phyloP scores from a whole-genome alignment of 2,888 invertebrate species.

The Acleris emargana region DNA sequence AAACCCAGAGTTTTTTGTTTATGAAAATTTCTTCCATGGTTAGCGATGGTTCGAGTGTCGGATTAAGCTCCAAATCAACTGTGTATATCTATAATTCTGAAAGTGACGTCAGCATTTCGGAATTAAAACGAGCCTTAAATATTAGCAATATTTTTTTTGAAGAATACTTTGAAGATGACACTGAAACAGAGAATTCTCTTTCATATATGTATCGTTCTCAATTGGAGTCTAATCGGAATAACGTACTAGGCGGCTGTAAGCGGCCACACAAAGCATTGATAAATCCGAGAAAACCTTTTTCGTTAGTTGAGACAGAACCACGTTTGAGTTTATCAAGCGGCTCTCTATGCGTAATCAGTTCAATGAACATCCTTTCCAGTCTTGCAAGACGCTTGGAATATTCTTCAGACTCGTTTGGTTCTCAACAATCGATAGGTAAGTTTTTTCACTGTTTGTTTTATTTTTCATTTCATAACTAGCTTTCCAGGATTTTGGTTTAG shows the following conservation, averaged over 20 bases:
- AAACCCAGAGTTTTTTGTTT: not conserved
- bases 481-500: too few relatives aligned
- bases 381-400: conserved; percentile 1
- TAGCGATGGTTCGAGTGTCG: not conserved
- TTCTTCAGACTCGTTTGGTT: not conserved
- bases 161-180: not conserved
- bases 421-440: not conserved
- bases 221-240: not conserved
- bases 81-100: conserved; percentile 16
- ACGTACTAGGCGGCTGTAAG: not conserved
- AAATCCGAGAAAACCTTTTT: not conserved
- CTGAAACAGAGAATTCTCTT: not conserved
- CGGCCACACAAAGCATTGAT: not conserved
- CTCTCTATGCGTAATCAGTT: not conserved
- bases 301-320: not conserved
- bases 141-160: not conserved
- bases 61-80: not conserved
- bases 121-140: not conserved
- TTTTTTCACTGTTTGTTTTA: too few relatives aligned
- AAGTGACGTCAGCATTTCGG: conserved; percentile 8
- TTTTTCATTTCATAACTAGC: too few relatives aligned
- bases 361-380: not conserved
- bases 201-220: conserved; percentile 10
- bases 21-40: not conserved
- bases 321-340: not conserved